phyloP scores from a whole-genome alignment of 2,888 invertebrate genomes.

The Pseudococcus viburni region DNA sequence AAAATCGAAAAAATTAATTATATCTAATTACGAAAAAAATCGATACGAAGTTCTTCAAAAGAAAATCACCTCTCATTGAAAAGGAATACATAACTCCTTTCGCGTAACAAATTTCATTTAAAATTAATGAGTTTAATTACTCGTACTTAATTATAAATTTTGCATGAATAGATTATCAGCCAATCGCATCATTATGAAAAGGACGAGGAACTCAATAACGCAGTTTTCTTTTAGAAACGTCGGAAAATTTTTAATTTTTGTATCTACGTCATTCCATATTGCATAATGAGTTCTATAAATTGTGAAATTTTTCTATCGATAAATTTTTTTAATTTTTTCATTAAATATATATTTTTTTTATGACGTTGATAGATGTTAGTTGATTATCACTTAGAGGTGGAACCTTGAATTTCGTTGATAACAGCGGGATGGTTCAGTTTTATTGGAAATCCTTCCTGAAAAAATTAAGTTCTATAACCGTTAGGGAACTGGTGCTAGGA shows the following conservation, averaged over 20 bases:
- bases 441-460: too few relatives aligned
- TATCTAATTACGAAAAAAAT: too few relatives aligned
- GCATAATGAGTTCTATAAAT: neutral
- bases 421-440: too few relatives aligned
- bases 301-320: neutral
- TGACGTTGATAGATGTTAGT: too few relatives aligned
- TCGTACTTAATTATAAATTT: neutral
- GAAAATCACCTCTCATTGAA: too few relatives aligned
- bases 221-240: neutral
- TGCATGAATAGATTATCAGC: neutral
- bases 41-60: too few relatives aligned
- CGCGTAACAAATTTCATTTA: neutral
- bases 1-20: too few relatives aligned
- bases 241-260: neutral
- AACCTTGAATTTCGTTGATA: too few relatives aligned
- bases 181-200: neutral
- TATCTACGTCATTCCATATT: neutral
- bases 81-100: too few relatives aligned
- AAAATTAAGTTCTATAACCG: too few relatives aligned
- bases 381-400: neutral
- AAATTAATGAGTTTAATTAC: constrained; percentile 13
- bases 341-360: too few relatives aligned
- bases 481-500: too few relatives aligned
- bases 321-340: neutral
- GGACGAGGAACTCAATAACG: neutral